Evolutionary conservation across 2,797 vertebrate genomes (phyloP).

Genomic region (Poliocrania exsul): DNA sequence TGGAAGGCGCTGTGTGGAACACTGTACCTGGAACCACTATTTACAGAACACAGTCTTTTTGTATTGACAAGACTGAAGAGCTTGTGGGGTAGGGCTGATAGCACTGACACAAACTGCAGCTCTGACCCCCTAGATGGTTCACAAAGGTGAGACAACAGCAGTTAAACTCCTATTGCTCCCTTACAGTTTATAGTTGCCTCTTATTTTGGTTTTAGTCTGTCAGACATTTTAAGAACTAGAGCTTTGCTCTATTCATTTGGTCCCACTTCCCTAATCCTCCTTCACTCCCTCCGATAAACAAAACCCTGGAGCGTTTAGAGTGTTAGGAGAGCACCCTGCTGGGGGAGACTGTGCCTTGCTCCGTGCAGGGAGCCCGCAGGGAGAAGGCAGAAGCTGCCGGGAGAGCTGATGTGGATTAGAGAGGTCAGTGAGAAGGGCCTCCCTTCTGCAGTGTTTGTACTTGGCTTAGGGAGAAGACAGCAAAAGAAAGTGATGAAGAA

Average conservation of each 20-base stretch:
- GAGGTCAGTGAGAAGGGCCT: not conserved
- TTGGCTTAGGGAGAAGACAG: not conserved
- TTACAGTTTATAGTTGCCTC: not conserved
- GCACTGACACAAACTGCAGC: rapidly evolving
- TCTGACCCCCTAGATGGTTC: not conserved
- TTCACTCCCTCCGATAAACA: not conserved
- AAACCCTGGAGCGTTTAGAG: not conserved
- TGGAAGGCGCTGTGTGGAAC: not conserved
- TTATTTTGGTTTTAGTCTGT: not conserved
- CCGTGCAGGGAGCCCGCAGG: not conserved
- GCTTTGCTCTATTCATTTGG: not conserved
- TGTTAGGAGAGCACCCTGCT: rapidly evolving
- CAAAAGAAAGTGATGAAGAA: not conserved
- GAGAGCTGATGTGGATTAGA: rapidly evolving
- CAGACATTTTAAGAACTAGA: not conserved
- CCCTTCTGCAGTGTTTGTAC: not conserved
- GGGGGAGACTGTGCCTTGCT: rapidly evolving
- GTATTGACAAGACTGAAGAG: not conserved
- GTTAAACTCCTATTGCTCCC: not conserved
- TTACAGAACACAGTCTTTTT: not conserved
- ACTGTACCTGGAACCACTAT: not conserved
- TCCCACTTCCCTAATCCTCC: not conserved
- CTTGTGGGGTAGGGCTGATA: not conserved
- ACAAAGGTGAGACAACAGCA: not conserved
- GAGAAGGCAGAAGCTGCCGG: not conserved